Conservation (phyloP, 2,113 vertebrate species). For the Suncus etruscus region DNA sequence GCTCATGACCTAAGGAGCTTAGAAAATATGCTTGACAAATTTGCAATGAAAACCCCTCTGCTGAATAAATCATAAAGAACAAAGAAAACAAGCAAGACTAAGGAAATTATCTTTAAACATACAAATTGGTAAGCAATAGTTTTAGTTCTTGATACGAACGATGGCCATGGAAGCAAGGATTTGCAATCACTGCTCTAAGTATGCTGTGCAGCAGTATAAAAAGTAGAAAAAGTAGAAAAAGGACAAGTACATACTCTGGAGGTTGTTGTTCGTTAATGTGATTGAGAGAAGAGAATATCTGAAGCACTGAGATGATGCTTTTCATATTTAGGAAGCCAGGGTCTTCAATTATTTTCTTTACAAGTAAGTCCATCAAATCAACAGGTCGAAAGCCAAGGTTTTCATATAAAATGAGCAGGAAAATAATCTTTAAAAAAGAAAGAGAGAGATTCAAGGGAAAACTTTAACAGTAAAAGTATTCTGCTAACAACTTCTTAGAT, state of each 20-base stretch:
- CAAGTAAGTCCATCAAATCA: slow-evolving; percentile 88
- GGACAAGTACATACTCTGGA: slow-evolving; percentile 86
- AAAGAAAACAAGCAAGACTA: slow-evolving; percentile 11
- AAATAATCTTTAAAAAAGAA: slow-evolving; percentile 86
- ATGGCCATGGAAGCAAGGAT: neutral
- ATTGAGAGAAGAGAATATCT: slow-evolving; percentile 91
- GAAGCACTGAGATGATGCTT: slow-evolving; percentile 87
- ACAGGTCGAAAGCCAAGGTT: slow-evolving; percentile 87
- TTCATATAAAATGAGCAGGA: slow-evolving; percentile 88
- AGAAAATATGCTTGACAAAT: neutral
- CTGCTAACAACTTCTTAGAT: neutral
- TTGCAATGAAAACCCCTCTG: slow-evolving; percentile 21
- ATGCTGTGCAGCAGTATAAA: neutral
- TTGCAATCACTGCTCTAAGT: neutral
- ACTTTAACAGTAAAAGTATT: slow-evolving; percentile 25
- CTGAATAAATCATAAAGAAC: slow-evolving; percentile 13
- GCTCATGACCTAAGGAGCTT: neutral
- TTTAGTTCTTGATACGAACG: neutral
- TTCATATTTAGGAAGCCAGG: slow-evolving; percentile 86
- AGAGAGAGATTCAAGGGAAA: slow-evolving; percentile 35
- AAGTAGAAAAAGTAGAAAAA: neutral
- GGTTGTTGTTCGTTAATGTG: slow-evolving; percentile 83
- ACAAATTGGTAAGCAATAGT: slow-evolving; percentile 3
- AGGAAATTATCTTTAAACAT: slow-evolving; percentile 20
- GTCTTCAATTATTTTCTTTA: slow-evolving; percentile 87